Evolutionary conservation across 2,888 invertebrate species (phyloP).

Genomic region (Orthosia incerta): DNA sequence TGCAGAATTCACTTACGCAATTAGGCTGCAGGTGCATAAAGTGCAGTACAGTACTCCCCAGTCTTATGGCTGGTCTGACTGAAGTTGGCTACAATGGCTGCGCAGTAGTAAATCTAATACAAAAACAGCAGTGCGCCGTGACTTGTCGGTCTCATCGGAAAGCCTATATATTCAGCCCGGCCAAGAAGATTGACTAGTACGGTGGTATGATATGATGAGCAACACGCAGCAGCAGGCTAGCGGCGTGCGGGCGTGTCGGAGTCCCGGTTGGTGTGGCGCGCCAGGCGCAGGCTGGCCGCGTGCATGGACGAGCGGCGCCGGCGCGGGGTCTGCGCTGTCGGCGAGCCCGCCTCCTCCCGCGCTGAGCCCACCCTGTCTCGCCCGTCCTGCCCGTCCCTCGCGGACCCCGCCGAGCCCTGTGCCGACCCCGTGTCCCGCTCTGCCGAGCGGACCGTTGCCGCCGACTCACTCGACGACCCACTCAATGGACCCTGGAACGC

Average conservation of each 20-base stretch:
- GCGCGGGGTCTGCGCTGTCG: constrained; percentile 52
- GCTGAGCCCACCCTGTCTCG: constrained; percentile 22
- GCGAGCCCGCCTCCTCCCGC: constrained; percentile 36
- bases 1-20: too few species aligned
- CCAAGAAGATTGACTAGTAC: too few species aligned
- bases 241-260: constrained; percentile 61
- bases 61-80: too few species aligned
- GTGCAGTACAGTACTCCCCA: too few species aligned
- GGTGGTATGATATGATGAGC: too few species aligned
- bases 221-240: neutral
- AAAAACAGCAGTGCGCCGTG: too few species aligned
- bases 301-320: constrained; percentile 85
- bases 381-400: constrained; percentile 17
- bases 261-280: constrained; percentile 74
- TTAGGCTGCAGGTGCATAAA: too few species aligned
- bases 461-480: constrained; percentile 64
- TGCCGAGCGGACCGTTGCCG: constrained; percentile 29
- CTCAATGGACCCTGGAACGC: constrained; percentile 72
- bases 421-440: constrained; percentile 5
- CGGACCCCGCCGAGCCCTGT: constrained; percentile 44
- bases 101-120: too few species aligned
- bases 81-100: too few species aligned
- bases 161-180: too few species aligned
- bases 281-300: constrained; percentile 83
- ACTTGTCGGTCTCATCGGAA: too few species aligned